phyloP scores from a whole-genome alignment of 2,113 vertebrate genomes.

The Dendrocopos noguchii region DNA sequence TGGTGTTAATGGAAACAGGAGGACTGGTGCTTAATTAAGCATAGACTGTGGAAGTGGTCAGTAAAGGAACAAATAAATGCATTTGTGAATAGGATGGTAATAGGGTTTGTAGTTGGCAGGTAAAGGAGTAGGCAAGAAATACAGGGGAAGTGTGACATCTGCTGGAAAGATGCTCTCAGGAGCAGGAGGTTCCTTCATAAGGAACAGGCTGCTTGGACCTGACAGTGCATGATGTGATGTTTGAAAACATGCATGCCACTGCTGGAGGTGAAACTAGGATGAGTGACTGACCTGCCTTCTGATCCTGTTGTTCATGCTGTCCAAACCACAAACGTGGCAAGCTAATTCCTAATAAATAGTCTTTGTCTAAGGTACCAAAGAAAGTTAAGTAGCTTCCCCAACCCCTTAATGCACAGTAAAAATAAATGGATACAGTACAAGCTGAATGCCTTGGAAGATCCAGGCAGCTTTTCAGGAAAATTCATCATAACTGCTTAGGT shows the following conservation, averaged over 20 bases:
- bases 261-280: background rate
- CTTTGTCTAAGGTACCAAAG: background rate
- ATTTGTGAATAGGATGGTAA: background rate
- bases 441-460: background rate
- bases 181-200: background rate
- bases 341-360: background rate
- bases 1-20: background rate
- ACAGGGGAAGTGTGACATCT: slow-evolving; percentile 67
- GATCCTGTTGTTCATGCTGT: background rate
- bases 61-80: background rate
- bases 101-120: background rate
- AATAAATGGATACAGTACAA: background rate
- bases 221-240: background rate
- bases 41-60: background rate
- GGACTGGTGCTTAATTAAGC: background rate
- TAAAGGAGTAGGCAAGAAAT: background rate
- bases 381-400: background rate
- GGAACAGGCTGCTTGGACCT: background rate
- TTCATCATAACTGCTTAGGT: background rate
- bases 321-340: background rate
- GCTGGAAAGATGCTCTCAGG: slow-evolving; percentile 56
- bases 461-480: background rate
- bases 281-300: background rate
- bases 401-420: background rate
- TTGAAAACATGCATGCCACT: background rate